Base-by-base conservation (phyloP, 2,888 invertebrate genomes). In the Cantharis rufa region DNA sequence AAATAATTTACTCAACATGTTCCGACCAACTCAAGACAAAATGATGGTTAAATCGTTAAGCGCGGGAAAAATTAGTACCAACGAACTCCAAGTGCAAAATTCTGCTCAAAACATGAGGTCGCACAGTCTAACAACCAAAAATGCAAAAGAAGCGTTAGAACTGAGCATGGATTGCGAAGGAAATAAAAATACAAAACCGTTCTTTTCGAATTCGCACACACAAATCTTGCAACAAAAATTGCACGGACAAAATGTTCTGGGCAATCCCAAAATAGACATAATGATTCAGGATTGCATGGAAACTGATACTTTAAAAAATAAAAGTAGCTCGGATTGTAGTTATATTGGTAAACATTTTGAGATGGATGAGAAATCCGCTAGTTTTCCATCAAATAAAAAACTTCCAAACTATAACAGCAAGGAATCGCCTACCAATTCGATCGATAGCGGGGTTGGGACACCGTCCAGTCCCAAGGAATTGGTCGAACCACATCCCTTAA, bases 151-250 rank as follows among this genome's bases (percentile, higher is more conserved):
- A 63, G 48, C 79, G 62, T 32, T 78, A 13, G 16, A 64, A n/a
- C 27, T 27, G 71, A 10, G 13, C 18, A 4, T 32, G 16, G 72
- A 74, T 3, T 68, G 77, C 16, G 69, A 81, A 61, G 76, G 78
- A 21, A 77, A 77, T 32, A 71, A 66, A 79, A 79, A 72, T 48
- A 64, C 10, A 15, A 74, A 79, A 76, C 90, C 90, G 3, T 93
- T 92, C 85, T 94, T 94, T 82, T 93, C 94, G 0, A 92, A 89
- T 82, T 92, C 91, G 72, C 93, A 94, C 84, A 92, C 92, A 82
- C 92, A 93, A 80, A 92, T 94, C 15, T 89, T 92, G 2, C 93
- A 93, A 83, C 93, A 93, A 76, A 89, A 91, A 89, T 77, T 90
- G 89, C 87, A 80, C 86, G 85, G 71, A 77, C 87, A 13, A 89